A percentile compares a stretch with the other conserved stretches of the same genome.
Evolutionary conservation across 2,113 vertebrate species (phyloP).

Genomic region (Rutilus rutilus): DNA sequence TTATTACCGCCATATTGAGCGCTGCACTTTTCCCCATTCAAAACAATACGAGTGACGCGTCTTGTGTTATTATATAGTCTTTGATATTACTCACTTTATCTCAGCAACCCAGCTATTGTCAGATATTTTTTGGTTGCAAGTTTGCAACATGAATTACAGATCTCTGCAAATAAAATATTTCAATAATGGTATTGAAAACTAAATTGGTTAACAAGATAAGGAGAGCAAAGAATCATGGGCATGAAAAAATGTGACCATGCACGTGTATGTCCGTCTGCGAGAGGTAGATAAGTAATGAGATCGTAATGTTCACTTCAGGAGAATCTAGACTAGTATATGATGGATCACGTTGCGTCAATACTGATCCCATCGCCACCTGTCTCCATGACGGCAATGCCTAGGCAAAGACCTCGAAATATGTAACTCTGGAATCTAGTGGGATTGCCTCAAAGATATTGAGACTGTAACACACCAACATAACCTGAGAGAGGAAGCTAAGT

Average conservation of each 20-base stretch:
- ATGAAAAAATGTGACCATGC: conserved; percentile 4
- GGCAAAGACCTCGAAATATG: conserved; percentile 49
- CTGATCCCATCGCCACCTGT: conserved; percentile 44
- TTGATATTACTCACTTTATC: not conserved
- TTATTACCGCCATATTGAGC: too few relatives aligned
- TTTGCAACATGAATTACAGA: not conserved
- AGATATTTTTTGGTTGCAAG: not conserved
- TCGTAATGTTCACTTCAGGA: conserved; percentile 39
- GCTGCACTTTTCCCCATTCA: too few relatives aligned
- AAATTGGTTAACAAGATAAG: not conserved
- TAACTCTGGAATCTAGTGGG: conserved; percentile 39
- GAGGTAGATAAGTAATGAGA: conserved; percentile 5
- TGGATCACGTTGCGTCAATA: conserved; percentile 43
- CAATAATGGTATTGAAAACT: not conserved
- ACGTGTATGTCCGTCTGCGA: conserved; percentile 21
- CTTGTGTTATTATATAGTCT: too few relatives aligned
- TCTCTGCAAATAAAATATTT: not conserved
- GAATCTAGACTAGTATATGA: conserved; percentile 39
- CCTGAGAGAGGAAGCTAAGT: conserved; percentile 44
- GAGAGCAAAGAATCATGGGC: not conserved
- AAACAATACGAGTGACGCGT: too few relatives aligned
- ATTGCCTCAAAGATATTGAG: conserved; percentile 48
- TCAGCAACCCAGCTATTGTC: not conserved
- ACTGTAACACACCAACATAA: conserved; percentile 48
- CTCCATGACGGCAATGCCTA: conserved; percentile 37